Base-by-base conservation (phyloP, 2,113 vertebrate genomes). In the Dromiciops gliroides region DNA sequence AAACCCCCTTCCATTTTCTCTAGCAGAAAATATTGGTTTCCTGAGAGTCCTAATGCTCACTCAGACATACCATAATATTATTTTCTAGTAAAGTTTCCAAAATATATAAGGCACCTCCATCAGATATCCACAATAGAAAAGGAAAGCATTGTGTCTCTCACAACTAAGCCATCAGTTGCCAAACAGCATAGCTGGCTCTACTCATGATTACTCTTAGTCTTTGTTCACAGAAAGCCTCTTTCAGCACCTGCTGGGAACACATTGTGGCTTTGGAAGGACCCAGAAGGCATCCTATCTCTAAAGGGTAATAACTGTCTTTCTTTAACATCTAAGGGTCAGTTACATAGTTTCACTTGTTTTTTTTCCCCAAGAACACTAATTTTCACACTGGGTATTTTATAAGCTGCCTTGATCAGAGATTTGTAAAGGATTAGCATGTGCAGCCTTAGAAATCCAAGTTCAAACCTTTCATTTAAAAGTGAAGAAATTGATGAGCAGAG, bases 21-120 rank as follows among this genome's bases (percentile, higher is more conserved):
- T 91, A 93, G 50, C 51, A 95, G 53, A 94, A 95, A 92, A 48
- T 19, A 91, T 91, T 53, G 37, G 48, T 92, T 96, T 95, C 47
- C 90, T 94, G 48, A 6, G n/a, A 96, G 49, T 96, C 92, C 93
- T 94, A 92, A 47, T 91, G 16, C 48, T 91, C 48, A 89, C 89
- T 24, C 51, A 90, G 51, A n/a, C 47, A 92, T 48, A 67, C 28
- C n/a, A 91, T 44, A 90, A 89, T n/a, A 95, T 31, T 91, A 23
- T 75, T 37, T 94, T 92, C 92, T 92, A 37, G 24, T 83, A 51
- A 48, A 6, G 89, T 93, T 97, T 95, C 50, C 91, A 22, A 97
- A 95, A 91, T 47, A 50, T 4, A 47, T 60, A 92, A 19, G 23
- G 22, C 28, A 48, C 56, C 91, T 83, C 93, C 44, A 53, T 94